Base-by-base conservation (phyloP, 2,797 vertebrate genomes). In the Vespertilio murinus region DNA sequence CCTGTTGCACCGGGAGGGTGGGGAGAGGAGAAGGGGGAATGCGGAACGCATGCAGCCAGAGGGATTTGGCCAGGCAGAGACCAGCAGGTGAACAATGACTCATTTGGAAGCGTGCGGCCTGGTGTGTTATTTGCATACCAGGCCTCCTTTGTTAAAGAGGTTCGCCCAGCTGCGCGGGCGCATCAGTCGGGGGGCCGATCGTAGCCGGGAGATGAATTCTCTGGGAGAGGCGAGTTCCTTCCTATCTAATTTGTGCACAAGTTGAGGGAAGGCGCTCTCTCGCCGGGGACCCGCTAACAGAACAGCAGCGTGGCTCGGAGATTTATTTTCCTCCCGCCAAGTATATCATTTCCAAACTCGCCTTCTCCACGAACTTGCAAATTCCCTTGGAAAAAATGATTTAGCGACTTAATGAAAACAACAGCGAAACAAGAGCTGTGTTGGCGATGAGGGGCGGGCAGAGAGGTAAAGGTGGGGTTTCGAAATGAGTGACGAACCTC, bases 401-500 rank as follows among this genome's bases (percentile, higher is more conserved):
- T 96, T 42, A 94, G 91, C 96, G 93, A 92, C 95, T 97, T 97
- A 94, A 97, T 71, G 91, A 96, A 94, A 97, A 97, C 92, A 95
- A 94, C 92, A 97, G 88, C 61, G 89, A 82, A 84, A 88, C 79
- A 96, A 97, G 97, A 87, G 97, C 89, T 28, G 35, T 3, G 87
- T 80, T 92, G 56, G 33, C 87, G 88, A 35, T 88, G 88, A 97
- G n/a, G 40, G 77, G 91, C 38, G 86, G 88, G n/a, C n/a, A 92
- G 94, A 47, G 45, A 47, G 45, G 92, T 95, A 96, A 97, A 94
- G 92, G 49, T 92, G 65, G 49, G 74, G n/a, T n/a, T 91, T 93
- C 86, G 94, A 96, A 97, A 96, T 94, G 96, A 98, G 96, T 97
- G 97, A 97, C 54, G 49, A 97, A 97, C 95, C 97, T 97, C 90